Evolutionary conservation across 53 echinoderm and acorn worm species (phyloP).

Genomic region (Arbacia lixula): DNA sequence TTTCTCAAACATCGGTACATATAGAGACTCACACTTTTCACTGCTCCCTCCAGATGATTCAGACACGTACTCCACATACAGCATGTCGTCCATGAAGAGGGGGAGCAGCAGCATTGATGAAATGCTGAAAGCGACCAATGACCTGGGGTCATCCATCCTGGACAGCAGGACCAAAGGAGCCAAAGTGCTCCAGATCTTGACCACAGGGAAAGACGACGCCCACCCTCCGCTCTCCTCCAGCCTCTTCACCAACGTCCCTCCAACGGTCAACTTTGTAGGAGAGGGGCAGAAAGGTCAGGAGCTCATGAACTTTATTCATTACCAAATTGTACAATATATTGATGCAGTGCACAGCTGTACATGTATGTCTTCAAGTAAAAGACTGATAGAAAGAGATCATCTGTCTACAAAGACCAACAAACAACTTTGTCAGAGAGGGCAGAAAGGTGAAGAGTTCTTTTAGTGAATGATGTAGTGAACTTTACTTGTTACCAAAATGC

Average conservation of each 20-base stretch:
- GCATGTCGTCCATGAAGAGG: constrained; percentile 68
- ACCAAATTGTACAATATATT: neutral
- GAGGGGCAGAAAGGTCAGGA: constrained; percentile 85
- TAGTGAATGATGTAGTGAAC: too few species aligned
- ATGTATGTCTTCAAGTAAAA: too few species aligned
- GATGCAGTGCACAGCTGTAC: too few species aligned
- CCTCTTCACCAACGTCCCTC: constrained; percentile 92
- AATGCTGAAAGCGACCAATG: constrained; percentile 14
- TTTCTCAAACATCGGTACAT: too few species aligned
- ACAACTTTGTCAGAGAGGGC: too few species aligned
- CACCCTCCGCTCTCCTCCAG: constrained; percentile 85
- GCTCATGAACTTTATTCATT: neutral
- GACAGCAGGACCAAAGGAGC: constrained; percentile 14
- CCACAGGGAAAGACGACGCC: constrained; percentile 77
- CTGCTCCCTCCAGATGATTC: constrained; percentile 90
- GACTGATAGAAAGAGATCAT: too few species aligned
- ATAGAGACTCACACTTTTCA: too few species aligned
- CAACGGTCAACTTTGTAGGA: constrained; percentile 93
- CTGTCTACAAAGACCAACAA: too few species aligned
- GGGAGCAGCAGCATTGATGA: constrained; percentile 47
- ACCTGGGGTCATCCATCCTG: constrained; percentile 68
- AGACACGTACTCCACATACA: constrained; percentile 93
- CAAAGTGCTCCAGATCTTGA: constrained; percentile 61
- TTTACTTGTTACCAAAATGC: too few species aligned
- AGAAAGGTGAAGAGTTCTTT: too few species aligned